Percentiles rank a stretch among this genome's conserved stretches.
These are phyloP conservation scores for Gephyroberyx darwinii DNA, from an alignment of 2,797 vertebrate species.

Conservation along the genomic window DNA sequence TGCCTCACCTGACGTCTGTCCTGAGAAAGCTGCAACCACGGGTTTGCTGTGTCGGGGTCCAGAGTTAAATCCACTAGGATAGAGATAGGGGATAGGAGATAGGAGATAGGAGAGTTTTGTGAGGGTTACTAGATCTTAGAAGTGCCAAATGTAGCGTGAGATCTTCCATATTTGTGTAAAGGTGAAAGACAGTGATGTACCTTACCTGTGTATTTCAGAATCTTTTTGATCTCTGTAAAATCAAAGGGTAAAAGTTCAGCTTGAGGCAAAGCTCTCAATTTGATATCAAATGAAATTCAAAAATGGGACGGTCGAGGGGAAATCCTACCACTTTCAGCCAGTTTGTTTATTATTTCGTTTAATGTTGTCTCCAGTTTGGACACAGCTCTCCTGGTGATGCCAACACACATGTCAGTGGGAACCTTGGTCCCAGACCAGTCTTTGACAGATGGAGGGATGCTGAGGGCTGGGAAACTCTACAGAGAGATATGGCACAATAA, in stretches of 20 bases:
- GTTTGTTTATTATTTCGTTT: slow-evolving; percentile 71
- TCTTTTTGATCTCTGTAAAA: slow-evolving; percentile 77
- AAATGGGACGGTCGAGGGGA: neutral
- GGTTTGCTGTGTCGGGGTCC: slow-evolving; percentile 85
- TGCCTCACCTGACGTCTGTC: slow-evolving; percentile 82
- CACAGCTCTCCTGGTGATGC: slow-evolving; percentile 79
- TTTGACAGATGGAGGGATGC: slow-evolving; percentile 72
- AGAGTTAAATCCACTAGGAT: slow-evolving; percentile 81
- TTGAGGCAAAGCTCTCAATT: neutral
- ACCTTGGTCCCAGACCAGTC: slow-evolving; percentile 81
- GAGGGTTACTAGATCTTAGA: too few species aligned
- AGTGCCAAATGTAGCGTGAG: neutral
- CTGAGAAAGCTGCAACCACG: slow-evolving; percentile 85
- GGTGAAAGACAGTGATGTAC: neutral
- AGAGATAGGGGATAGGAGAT: too few species aligned
- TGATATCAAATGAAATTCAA: neutral
- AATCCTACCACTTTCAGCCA: slow-evolving; percentile 75
- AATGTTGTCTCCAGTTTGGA: slow-evolving; percentile 72
- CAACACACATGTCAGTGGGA: slow-evolving; percentile 76
- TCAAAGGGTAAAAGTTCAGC: slow-evolving; percentile 12
- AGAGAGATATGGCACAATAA: slow-evolving; percentile 7
- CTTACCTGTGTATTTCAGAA: slow-evolving; percentile 81
- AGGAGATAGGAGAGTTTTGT: neutral
- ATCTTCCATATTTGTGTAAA: neutral
- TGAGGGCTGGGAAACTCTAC: slow-evolving; percentile 80